Base-by-base conservation (phyloP, 2,797 vertebrate genomes). In the Ibycter americanus region DNA sequence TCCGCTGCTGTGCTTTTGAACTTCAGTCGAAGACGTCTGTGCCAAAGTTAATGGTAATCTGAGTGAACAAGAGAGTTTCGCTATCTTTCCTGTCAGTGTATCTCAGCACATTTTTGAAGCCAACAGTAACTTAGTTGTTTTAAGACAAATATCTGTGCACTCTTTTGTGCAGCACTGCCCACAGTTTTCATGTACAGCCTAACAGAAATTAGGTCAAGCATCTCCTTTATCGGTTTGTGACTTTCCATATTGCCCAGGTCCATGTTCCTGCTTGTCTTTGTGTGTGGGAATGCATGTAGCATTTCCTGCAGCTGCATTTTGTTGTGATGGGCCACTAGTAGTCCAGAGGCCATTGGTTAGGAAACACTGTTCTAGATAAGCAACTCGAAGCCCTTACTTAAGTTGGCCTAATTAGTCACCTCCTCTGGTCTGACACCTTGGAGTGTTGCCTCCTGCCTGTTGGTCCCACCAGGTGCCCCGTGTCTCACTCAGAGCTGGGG, bases 221-320 rank as follows among this genome's bases (percentile, higher is more conserved):
- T 59, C 40, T 92, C 1, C 0, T 79, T 62, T 29, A 5, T 27
- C 10, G 3, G 8, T 62, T 51, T 49, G 8, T 52, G 42, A 42
- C 67, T 77, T 80, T 22, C 25, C 25, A 1, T 22, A 1, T 79
- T 67, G 44, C 14, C 42, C 1, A 4, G 8, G 9, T 59, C 5
- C 0, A 0, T 3, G 4, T 51, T 84, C 3, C 18, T 63, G 58
- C 76, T 67, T 18, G 29, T 38, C 62, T 58, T 29, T 12, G 1
- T 31, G 49, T 0, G 0, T 40, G 40, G 49, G 26, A 44, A 47
- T 5, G n/a, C 0, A 0, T 1, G 2, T 49, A 47, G 38, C 1
- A 0, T 25, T 81, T 62, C 78, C 31, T 40, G 27, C 3, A 25
- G 17, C 59, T 52, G 22, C 2, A 4, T 46, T 72, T 27, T 46